Evolutionary conservation across 2,888 invertebrate species (phyloP), one percentile per base, ranked within the genome.

Genomic region (Dione vanillae): DNA sequence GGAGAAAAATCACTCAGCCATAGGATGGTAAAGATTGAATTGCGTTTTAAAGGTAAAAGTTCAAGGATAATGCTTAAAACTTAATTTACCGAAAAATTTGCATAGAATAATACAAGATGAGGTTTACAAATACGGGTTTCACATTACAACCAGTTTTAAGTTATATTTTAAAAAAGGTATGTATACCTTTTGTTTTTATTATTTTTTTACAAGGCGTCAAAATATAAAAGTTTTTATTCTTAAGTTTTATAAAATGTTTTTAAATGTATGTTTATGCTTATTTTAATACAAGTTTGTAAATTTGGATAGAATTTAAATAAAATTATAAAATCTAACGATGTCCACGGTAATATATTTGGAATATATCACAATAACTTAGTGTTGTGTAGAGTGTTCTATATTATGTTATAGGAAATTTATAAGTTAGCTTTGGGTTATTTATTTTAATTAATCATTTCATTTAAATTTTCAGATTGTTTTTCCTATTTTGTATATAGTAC

Each of bases 1-100:
- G 65, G 40, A 66, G 58, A 65, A 67, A 52, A 72, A 65, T 70
- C 58, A 59, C 16, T 58, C 67, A 59, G 51, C 67, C 64, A 59
- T 65, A 58, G 20, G 20, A 67, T 47, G 41, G 66, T 43, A 56
- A 16, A 72, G 40, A 45, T 67, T 70, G 67, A 58, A 70, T 72
- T 70, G 45, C 52, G 19, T 72, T 70, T 70, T 56, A 70, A 70
- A 70, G 70, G 52, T 64, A 43, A 65, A 67, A 67, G 72, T 70
- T 72, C 72, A 72, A 67, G 72, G 72, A 27, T 41, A 59, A 16
- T 43, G n/a, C 16, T 64, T 64, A 35, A 61, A 61, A 27, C 14
- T 64, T 51, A 64, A 40, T 49, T 37, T 51, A 64, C 47, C 37
- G 12, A 64, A 62, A 65, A 65, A 64, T 64, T 64, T 40, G 62